These are phyloP conservation scores for Spisula solida DNA, from an alignment of 2,888 invertebrate genomes.

Conservation along the genomic window DNA sequence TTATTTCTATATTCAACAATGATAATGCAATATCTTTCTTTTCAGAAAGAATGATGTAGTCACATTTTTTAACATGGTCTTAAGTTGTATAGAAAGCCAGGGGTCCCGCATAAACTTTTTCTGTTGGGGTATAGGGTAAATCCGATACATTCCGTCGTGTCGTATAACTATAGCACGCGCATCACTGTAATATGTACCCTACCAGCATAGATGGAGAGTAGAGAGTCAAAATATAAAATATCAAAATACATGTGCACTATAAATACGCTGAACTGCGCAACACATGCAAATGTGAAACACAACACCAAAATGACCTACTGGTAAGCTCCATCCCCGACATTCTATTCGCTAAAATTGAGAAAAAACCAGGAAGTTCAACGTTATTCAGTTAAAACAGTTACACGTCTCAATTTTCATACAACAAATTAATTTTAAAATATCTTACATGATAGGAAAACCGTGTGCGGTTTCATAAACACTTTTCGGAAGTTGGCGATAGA, in stretches of 20 bases:
- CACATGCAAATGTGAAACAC: background rate
- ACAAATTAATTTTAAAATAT: background rate
- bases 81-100: no score
- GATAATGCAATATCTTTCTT: no score
- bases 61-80: no score
- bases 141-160: no score
- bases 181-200: no score
- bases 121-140: no score
- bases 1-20: no score
- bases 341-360: constrained; percentile 15
- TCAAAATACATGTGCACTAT: background rate
- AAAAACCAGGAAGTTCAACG: background rate
- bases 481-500: no score
- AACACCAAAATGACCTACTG: constrained; percentile 1
- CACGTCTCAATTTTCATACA: background rate
- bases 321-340: background rate
- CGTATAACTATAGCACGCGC: no score
- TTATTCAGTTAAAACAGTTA: background rate
- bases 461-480: background rate
- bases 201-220: background rate
- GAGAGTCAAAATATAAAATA: background rate
- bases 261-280: background rate
- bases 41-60: no score
- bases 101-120: no score
- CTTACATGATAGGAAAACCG: background rate